phyloP scores from a whole-genome alignment of 1,140 invertebrate species.

The Macrobrachium rosenbergii region DNA sequence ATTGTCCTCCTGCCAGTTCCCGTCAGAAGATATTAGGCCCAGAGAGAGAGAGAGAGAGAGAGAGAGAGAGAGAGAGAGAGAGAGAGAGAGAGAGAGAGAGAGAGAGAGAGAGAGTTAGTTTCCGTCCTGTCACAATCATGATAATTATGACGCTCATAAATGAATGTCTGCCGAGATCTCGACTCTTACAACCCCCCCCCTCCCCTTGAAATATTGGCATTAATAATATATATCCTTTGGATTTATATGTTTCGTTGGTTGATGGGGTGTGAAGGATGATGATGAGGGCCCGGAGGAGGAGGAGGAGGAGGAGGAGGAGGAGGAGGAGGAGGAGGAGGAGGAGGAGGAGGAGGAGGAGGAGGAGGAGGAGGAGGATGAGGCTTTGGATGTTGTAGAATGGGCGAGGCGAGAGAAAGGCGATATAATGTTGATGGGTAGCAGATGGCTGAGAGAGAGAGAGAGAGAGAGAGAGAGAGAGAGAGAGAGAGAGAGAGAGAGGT shows the following conservation, averaged over 20 bases:
- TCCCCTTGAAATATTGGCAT: slow-evolving; percentile 50
- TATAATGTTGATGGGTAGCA: too few relatives aligned
- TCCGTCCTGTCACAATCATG: slow-evolving; percentile 53
- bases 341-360: neutral
- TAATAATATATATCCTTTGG: slow-evolving; percentile 51
- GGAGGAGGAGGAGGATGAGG: too few relatives aligned
- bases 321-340: neutral
- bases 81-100: slow-evolving; percentile 14
- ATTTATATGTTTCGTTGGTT: slow-evolving; percentile 43
- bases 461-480: too few relatives aligned
- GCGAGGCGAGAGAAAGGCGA: too few relatives aligned
- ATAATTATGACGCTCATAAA: slow-evolving; percentile 48
- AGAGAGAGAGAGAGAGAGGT: too few relatives aligned
- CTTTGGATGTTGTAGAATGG: neutral
- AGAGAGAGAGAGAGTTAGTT: slow-evolving; percentile 44
- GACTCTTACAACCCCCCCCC: neutral
- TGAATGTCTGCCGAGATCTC: slow-evolving; percentile 47
- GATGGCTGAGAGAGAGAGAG: too few relatives aligned
- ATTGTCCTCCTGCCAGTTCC: too few relatives aligned
- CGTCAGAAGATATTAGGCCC: too few relatives aligned
- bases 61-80: slow-evolving; percentile 9
- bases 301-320: neutral
- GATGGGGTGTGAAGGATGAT: slow-evolving; percentile 40
- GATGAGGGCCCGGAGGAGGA: too few relatives aligned
- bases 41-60: neutral